phyloP scores from a whole-genome alignment of 1,140 invertebrate genomes.

The Leptopilina boulardi region DNA sequence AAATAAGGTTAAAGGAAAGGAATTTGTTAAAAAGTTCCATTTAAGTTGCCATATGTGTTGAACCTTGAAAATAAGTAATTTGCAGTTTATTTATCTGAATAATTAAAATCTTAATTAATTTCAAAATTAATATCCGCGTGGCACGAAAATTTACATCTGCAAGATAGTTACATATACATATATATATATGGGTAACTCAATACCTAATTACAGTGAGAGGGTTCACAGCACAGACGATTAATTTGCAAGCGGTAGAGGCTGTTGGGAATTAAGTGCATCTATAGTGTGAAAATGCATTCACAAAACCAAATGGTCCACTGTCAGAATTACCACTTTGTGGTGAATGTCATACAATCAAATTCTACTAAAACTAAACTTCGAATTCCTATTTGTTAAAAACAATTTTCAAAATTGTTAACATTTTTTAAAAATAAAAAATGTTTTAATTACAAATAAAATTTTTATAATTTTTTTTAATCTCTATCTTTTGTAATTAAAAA shows the following conservation, averaged over 20 bases:
- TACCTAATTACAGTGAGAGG: conserved; percentile 24
- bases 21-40: neutral
- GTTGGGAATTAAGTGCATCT: conserved; percentile 19
- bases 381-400: neutral
- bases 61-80: neutral
- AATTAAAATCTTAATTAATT: conserved; percentile 21
- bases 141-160: conserved; percentile 5
- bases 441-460: no score
- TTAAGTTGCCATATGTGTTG: neutral
- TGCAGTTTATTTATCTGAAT: neutral
- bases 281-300: neutral
- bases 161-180: neutral
- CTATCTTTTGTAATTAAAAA: no score
- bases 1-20: neutral
- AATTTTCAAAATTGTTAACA: no score
- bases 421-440: no score
- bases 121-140: neutral
- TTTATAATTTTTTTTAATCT: no score
- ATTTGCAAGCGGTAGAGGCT: conserved; percentile 24
- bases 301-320: conserved; percentile 7
- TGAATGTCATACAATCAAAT: neutral
- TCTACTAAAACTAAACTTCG: neutral
- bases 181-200: neutral
- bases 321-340: conserved; percentile 7
- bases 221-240: conserved; percentile 15